Conservation (phyloP, 2,888 invertebrate species). For the Sepioteuthis lessoniana region DNA sequence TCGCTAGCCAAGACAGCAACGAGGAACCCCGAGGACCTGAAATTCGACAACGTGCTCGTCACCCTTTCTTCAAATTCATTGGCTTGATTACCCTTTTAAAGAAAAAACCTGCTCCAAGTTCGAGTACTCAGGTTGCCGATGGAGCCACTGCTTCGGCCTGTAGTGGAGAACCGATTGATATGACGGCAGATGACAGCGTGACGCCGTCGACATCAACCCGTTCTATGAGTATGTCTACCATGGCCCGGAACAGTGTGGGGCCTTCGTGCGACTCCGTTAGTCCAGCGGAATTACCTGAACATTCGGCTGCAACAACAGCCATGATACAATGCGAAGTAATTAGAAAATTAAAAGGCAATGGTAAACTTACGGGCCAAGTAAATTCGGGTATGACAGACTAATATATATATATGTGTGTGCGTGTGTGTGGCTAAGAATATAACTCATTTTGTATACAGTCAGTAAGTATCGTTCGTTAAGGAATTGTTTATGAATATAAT, state of each 20-base stretch:
- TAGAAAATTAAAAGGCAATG: background rate
- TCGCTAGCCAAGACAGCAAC: background rate
- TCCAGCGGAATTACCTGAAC: constrained; percentile 38
- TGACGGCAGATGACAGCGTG: background rate
- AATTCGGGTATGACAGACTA: constrained; percentile 37
- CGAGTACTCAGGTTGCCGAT: background rate
- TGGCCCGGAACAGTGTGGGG: constrained; percentile 13
- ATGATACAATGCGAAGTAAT: background rate
- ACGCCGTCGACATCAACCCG: constrained; percentile 35
- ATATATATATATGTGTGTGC: background rate
- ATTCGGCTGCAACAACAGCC: background rate
- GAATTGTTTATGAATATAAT: background rate
- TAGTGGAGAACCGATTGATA: background rate
- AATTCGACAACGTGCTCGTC: background rate
- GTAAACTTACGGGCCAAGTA: constrained; percentile 4
- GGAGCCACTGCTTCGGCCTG: background rate
- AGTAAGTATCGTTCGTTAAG: background rate
- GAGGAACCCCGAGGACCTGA: too few species aligned
- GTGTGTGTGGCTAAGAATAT: background rate
- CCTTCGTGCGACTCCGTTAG: background rate
- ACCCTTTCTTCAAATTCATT: constrained; percentile 35
- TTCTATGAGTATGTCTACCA: constrained; percentile 40
- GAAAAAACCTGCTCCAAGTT: background rate
- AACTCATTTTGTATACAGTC: background rate
- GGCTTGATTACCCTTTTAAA: background rate